Conservation (phyloP, 2,888 invertebrate species). For the Alitta virens region DNA sequence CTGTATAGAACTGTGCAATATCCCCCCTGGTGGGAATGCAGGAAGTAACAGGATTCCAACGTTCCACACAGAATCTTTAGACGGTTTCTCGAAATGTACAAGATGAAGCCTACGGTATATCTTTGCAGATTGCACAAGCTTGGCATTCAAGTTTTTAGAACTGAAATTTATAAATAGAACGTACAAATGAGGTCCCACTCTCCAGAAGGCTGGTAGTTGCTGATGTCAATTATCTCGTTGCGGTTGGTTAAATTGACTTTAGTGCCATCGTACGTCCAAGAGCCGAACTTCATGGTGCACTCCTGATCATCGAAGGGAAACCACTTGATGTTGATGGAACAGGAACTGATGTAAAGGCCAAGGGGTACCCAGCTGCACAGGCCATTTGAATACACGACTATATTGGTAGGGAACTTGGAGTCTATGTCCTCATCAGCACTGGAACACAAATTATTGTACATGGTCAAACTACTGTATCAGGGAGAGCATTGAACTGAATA, state of each 20-base stretch:
- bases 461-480: no score
- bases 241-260: conserved; percentile 32
- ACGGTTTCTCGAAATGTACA: no score
- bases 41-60: no score
- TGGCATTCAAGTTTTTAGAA: no score
- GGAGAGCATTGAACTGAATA: no score
- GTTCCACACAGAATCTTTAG: no score
- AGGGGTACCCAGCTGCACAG: conserved; percentile 31
- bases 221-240: conserved; percentile 25
- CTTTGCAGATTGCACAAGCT: no score
- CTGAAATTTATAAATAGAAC: no score
- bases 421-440: conserved; percentile 36
- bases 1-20: no score
- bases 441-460: no score
- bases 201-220: conserved; percentile 30
- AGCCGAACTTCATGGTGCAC: conserved; percentile 36
- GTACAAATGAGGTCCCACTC: conserved; percentile 30
- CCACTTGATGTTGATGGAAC: conserved; percentile 33
- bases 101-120: no score
- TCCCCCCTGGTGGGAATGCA: no score
- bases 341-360: conserved; percentile 34
- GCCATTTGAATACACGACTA: conserved; percentile 29
- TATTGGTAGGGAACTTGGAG: conserved; percentile 33
- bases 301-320: conserved; percentile 35
- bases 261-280: conserved; percentile 36